These are phyloP conservation scores for Caenorhabditis imperialis DNA, from an alignment of 2,888 invertebrate genomes.

Conservation along the genomic window DNA sequence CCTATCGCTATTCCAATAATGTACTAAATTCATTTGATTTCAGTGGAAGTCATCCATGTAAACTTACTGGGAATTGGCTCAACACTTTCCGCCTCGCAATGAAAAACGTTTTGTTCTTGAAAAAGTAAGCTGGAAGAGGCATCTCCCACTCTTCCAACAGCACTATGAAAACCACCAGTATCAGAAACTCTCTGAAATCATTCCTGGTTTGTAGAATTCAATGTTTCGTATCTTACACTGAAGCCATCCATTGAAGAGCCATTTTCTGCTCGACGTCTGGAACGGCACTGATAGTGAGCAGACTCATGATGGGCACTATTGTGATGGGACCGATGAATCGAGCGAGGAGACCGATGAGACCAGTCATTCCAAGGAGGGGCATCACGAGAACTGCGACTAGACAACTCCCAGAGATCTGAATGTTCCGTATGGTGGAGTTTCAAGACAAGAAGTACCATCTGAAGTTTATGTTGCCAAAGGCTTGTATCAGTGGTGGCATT, in stretches of 20 bases:
- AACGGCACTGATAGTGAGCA: conserved; percentile 68
- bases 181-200: conserved; percentile 59
- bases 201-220: background rate
- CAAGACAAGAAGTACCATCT: conserved; percentile 15
- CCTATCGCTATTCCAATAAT: conserved; percentile 67
- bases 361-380: conserved; percentile 71
- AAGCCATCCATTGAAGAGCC: conserved; percentile 71
- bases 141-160: conserved; percentile 66
- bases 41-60: too few relatives aligned
- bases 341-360: conserved; percentile 61
- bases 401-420: conserved; percentile 72
- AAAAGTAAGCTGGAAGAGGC: conserved; percentile 66
- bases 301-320: conserved; percentile 68
- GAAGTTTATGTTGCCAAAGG: conserved; percentile 36
- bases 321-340: conserved; percentile 73
- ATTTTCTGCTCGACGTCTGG: conserved; percentile 67
- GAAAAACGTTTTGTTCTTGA: conserved; percentile 38
- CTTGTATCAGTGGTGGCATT: conserved; percentile 16
- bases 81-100: conserved; percentile 59
- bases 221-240: conserved; percentile 59
- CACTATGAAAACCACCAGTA: conserved; percentile 64
- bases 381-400: conserved; percentile 68
- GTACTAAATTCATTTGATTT: conserved; percentile 63
- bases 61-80: conserved; percentile 71
- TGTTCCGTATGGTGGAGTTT: too few relatives aligned